These are phyloP conservation scores for Dendrolimus houi DNA, from an alignment of 2,888 invertebrate species.

Conservation along the genomic window DNA sequence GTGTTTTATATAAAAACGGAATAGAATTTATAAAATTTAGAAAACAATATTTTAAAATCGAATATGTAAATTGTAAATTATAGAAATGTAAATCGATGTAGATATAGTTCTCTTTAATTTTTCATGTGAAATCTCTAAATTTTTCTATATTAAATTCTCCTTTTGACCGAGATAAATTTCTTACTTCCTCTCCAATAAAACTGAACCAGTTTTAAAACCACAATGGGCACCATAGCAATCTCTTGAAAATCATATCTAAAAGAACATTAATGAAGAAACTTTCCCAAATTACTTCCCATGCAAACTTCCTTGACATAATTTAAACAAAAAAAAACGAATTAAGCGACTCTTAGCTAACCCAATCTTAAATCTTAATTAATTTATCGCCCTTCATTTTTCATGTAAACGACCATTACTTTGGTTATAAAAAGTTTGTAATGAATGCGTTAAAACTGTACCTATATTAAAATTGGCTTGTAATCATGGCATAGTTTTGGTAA, in stretches of 20 bases:
- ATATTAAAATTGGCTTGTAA: no score
- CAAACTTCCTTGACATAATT: conserved; percentile 31
- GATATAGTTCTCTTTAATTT: no score
- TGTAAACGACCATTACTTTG: neutral
- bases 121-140: no score
- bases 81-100: no score
- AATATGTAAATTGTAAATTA: neutral
- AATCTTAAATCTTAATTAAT: neutral
- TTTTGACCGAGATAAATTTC: no score
- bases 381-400: neutral
- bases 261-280: conserved; percentile 23
- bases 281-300: conserved; percentile 21
- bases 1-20: conserved; percentile 7
- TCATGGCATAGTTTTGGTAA: no score
- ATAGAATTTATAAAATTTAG: conserved; percentile 20
- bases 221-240: no score
- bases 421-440: neutral
- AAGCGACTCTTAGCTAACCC: neutral
- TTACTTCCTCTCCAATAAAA: no score
- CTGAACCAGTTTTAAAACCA: no score
- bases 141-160: no score
- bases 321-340: conserved; percentile 18
- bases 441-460: no score
- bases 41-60: conserved; percentile 8
- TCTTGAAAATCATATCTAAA: neutral